Conservation (phyloP, 2,888 invertebrate species). For the Barypeithes pellucidus region DNA sequence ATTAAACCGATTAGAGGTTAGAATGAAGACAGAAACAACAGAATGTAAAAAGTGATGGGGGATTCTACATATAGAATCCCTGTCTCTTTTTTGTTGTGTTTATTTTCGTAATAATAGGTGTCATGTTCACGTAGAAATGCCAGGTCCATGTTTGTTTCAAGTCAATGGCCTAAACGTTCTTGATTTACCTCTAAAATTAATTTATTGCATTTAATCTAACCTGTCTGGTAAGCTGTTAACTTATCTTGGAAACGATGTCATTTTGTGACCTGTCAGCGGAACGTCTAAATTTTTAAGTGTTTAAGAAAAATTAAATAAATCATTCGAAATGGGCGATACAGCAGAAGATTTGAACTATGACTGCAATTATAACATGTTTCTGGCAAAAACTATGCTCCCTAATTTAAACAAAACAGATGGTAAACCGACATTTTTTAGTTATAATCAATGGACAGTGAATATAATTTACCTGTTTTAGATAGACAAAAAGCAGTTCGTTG, state of each 20-base stretch:
- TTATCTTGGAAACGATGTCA: constrained; percentile 44
- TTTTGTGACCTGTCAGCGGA: constrained; percentile 46
- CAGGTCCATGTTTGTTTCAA: no score
- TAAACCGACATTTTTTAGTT: constrained; percentile 42
- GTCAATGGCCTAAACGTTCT: no score
- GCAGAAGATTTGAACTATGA: constrained; percentile 72
- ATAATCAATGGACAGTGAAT: constrained; percentile 10
- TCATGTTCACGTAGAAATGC: no score
- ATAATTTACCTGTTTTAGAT: constrained; percentile 64
- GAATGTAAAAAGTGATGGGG: no score
- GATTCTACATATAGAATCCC: no score
- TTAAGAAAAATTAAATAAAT: constrained; percentile 39
- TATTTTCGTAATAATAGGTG: no score
- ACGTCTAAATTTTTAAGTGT: constrained; percentile 51
- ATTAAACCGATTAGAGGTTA: no score
- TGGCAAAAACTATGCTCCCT: constrained; percentile 70
- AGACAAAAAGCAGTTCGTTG: constrained; percentile 71
- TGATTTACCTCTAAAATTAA: no score
- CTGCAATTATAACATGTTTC: constrained; percentile 72
- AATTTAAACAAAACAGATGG: constrained; percentile 66
- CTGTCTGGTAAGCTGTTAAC: constrained; percentile 3
- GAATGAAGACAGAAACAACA: no score
- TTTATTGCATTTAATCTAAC: no score
- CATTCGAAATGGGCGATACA: constrained; percentile 67
- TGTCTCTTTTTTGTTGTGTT: no score